These are phyloP conservation scores for Choloepus hoffmanni DNA, from an alignment of 2,113 vertebrate genomes.

Conservation along the genomic window DNA sequence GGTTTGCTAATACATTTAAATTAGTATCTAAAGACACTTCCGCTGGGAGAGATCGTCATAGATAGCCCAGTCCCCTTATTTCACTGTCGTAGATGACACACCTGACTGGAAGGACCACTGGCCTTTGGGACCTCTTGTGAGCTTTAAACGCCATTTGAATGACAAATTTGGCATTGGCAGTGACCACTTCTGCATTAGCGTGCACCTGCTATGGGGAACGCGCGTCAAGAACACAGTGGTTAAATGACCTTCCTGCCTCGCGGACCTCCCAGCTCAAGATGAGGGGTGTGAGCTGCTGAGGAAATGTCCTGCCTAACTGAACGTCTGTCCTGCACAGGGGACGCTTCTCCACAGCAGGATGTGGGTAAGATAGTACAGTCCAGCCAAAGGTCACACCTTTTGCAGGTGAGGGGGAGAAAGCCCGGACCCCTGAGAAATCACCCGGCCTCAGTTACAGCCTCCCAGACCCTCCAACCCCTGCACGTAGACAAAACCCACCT, in stretches of 20 bases:
- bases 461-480: not conserved
- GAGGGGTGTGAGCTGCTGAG: not conserved
- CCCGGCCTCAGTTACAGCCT: not conserved
- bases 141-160: not conserved
- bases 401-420: not conserved
- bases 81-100: not conserved
- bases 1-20: not conserved
- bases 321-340: not conserved
- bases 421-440: not conserved
- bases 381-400: not conserved
- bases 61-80: not conserved
- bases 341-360: not conserved
- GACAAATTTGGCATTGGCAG: not conserved
- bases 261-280: not conserved
- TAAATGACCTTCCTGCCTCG: not conserved
- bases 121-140: not conserved
- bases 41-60: not conserved
- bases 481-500: too few species aligned
- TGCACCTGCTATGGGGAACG: rapidly evolving
- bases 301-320: not conserved
- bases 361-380: not conserved
- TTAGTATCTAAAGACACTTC: not conserved
- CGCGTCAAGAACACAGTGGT: not conserved
- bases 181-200: not conserved
- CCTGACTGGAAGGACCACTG: not conserved